Evolutionary conservation across 2,113 vertebrate species (phyloP).

Genomic region (Tupaia tana): DNA sequence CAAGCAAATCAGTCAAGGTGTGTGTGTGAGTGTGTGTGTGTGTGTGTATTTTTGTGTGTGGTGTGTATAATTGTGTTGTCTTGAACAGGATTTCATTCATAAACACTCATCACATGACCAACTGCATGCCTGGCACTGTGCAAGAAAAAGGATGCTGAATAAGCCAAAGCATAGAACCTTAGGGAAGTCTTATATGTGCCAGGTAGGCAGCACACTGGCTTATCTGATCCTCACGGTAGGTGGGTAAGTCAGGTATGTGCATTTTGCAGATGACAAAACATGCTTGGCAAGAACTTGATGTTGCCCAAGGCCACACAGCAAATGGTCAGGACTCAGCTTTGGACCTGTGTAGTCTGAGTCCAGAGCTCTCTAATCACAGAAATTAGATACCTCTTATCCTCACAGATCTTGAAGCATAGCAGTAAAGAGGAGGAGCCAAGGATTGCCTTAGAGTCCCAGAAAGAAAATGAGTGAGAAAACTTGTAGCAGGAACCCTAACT

Average conservation of each 20-base stretch:
- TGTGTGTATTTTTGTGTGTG: not conserved
- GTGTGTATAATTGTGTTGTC: not conserved
- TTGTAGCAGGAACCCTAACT: not conserved
- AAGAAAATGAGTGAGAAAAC: not conserved
- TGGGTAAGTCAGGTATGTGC: not conserved
- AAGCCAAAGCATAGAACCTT: not conserved
- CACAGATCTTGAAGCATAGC: not conserved
- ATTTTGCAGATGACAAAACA: not conserved
- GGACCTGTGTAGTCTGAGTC: not conserved
- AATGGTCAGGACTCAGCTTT: not conserved
- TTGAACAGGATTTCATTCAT: constrained; percentile 18
- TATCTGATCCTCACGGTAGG: not conserved
- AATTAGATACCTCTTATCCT: not conserved
- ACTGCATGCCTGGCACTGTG: not conserved
- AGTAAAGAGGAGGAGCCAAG: not conserved
- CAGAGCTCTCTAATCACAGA: not conserved
- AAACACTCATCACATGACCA: not conserved
- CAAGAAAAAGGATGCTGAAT: not conserved
- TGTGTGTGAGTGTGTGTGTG: not conserved
- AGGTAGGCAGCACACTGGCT: not conserved
- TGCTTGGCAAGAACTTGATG: not conserved
- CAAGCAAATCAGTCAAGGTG: not conserved
- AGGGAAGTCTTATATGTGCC: not conserved
- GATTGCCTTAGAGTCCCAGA: not conserved
- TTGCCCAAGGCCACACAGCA: not conserved